phyloP scores from a whole-genome alignment of 2,113 vertebrate genomes.

The Bubo blakistoni region DNA sequence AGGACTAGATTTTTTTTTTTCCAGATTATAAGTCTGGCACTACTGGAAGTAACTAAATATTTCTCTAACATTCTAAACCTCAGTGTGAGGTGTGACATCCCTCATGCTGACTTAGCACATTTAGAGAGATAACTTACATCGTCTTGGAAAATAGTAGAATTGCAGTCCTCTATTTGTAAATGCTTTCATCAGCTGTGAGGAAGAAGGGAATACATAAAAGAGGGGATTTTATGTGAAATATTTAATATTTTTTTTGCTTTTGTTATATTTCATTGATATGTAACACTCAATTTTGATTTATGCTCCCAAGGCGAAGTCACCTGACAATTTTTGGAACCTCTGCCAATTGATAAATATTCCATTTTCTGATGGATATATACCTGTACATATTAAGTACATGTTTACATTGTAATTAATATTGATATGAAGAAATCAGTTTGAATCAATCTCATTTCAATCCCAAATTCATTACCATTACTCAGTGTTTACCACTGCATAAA shows the following conservation, averaged over 20 bases:
- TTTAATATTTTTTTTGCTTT: not conserved
- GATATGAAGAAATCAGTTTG: not conserved
- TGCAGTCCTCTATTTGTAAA: not conserved
- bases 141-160: not conserved
- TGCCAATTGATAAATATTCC: not conserved
- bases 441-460: not conserved
- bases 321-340: not conserved
- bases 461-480: not conserved
- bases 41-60: not conserved
- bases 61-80: not conserved
- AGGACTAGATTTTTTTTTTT: not conserved
- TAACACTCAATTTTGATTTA: not conserved
- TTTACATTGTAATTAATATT: not conserved
- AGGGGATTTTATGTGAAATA: not conserved
- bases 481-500: not conserved
- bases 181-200: not conserved
- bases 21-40: not conserved
- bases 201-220: not conserved
- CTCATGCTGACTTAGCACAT: not conserved
- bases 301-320: not conserved
- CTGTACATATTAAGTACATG: not conserved
- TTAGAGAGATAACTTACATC: not conserved
- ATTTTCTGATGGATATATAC: not conserved
- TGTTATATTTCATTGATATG: not conserved
- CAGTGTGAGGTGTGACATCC: not conserved